Base-by-base conservation (phyloP, 2,797 vertebrate species). In the Dermochelys coriacea region DNA sequence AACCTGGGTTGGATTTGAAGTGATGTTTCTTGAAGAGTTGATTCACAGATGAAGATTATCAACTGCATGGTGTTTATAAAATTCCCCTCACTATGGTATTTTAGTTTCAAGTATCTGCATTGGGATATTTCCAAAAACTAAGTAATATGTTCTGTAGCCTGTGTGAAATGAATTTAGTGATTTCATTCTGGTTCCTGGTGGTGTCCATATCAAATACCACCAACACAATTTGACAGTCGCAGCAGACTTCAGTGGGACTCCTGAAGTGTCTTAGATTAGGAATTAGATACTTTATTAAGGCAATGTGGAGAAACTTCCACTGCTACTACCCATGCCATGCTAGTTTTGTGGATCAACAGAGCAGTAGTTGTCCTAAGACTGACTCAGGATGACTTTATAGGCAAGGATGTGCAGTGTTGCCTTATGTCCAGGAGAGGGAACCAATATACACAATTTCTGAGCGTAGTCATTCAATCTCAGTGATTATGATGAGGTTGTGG, bases 241-340 rank as follows among this genome's bases (percentile, higher is more conserved):
- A 77, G 34, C 34, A 55, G 64, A 71, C 16, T 29, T 37, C 61
- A 34, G 2, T 25, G 25, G 0, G 0, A 31, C 16, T 29, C 85
- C 15, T 29, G 34, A 21, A 85, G 49, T 34, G 25, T 78, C 4
- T 15, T 23, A 31, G 18, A 37, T 41, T 71, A 71, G 68, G 19
- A 71, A 21, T 41, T 71, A 71, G 19, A 71, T 37, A 41, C 37
- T 37, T 71, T 71, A 41, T 71, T 71, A 23, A 71, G n/a, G n/a
- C 21, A 47, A 27, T 27, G 41, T 29, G 7, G 4, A 12, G 27
- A 25, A 75, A 75, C 41, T 14, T 45, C 23, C 31, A 41, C 37
- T 37, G 37, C 37, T 37, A 6, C 37, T 74, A 12, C 11, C 37
- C 41, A 47, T 14, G 12, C 41, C 21, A 75, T 45, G 45, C 14